Evolutionary conservation across 1,140 invertebrate genomes (phyloP).

Genomic region (Zaprionus tsacasi): DNA sequence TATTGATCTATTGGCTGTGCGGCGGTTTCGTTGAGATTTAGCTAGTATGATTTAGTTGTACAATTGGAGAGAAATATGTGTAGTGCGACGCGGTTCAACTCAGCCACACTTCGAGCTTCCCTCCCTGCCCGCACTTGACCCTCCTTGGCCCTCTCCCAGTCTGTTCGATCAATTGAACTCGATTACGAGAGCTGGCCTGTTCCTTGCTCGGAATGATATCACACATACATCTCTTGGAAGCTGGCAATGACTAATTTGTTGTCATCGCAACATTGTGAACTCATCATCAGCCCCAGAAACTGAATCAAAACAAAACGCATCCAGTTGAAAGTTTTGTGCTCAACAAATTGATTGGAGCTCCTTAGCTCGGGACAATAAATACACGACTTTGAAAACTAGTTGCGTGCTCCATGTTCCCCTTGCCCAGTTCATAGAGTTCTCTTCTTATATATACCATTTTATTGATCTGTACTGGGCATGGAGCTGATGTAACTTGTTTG

Average conservation of each 20-base stretch:
- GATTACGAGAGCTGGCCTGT: slow-evolving; percentile 37
- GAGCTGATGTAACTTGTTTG: slow-evolving; percentile 58
- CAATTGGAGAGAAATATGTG: slow-evolving; percentile 46
- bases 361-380: slow-evolving; percentile 14
- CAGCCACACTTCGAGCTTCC: not conserved
- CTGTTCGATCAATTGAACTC: slow-evolving; percentile 66
- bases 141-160: not conserved
- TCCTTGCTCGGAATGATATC: slow-evolving; percentile 44
- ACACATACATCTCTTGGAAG: slow-evolving; percentile 23
- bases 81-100: slow-evolving; percentile 10
- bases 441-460: slow-evolving; percentile 1
- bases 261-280: slow-evolving; percentile 50
- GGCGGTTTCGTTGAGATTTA: slow-evolving; percentile 73
- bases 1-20: slow-evolving; percentile 56
- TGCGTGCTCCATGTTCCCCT: not conserved
- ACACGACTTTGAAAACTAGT: slow-evolving; percentile 38
- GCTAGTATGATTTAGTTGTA: slow-evolving; percentile 70
- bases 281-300: slow-evolving; percentile 31
- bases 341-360: slow-evolving; percentile 27
- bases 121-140: too few species aligned
- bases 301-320: slow-evolving; percentile 25
- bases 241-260: slow-evolving; percentile 58
- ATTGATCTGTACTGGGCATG: slow-evolving; percentile 32
- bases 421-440: not conserved
- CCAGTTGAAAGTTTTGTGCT: slow-evolving; percentile 38